Base-by-base conservation (phyloP, 2,113 vertebrate species). In the Alosa alosa region DNA sequence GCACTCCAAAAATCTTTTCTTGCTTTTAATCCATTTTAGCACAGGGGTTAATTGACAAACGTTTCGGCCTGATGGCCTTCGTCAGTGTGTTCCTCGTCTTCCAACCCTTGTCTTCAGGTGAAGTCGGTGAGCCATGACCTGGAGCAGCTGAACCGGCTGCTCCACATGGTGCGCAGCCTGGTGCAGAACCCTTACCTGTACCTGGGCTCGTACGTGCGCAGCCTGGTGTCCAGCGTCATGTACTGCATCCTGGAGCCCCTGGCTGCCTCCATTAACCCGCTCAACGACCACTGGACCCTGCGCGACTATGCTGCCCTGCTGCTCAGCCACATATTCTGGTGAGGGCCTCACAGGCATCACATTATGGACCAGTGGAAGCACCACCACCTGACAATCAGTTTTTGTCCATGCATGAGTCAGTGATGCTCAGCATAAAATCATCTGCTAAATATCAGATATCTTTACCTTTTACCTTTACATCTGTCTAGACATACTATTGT, bases 241-340 rank as follows among this genome's bases (percentile, higher is more conserved):
- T 99, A 99, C 93, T 99, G 97, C 81, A 97, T 98, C 86, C 89
- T 98, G 85, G 97, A 99, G 93, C 97, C 97, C 0, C 93, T 99
- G 82, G 97, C 97, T 0, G 97, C 97, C 57, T 99, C 97, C 91
- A 98, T 99, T 89, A 99, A 99, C 90, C 97, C 97, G 0, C 95
- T 99, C n/a, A 99, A 99, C 9, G 97, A 98, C 93, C 97, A 99
- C 94, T 99, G 97, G 97, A 97, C 97, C 9, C 94, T 99, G 25
- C 90, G 97, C 0, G 97, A 99, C 88, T 97, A 96, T 0, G 97
- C 97, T 0, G 97, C 97, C 0, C 93, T 97, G 86, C 94, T 99
- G 0, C 96, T 99, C n/a, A 97, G 97, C 87, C 96, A 97, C 91
- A 97, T 98, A 81, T 97, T 98, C 89, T 97, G 97, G 97, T 99